Conservation (phyloP, 1,140 invertebrate species). For the Hypsibius dujardini region DNA sequence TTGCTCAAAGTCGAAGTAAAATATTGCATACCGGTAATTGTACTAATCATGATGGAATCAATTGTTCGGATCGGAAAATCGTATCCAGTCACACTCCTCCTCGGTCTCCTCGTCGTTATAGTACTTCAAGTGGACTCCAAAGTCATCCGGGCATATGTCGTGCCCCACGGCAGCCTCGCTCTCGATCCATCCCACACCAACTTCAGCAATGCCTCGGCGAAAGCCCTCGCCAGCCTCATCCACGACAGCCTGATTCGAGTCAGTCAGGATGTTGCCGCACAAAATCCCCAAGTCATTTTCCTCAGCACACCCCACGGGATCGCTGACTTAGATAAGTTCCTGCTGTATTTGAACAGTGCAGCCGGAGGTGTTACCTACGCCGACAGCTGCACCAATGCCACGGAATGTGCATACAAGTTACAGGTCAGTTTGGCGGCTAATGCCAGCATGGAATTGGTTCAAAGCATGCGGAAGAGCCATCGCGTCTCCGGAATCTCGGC, state of each 20-base stretch:
- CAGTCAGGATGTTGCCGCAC: not conserved
- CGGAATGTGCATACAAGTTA: not conserved
- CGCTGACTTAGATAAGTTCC: not conserved
- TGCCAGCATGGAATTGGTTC: not conserved
- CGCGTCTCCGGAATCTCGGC: not conserved
- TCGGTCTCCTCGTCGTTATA: too few relatives aligned
- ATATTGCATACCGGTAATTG: too few relatives aligned
- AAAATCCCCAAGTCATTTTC: not conserved
- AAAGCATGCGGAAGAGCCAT: not conserved
- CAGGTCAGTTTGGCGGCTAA: not conserved
- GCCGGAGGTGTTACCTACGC: not conserved
- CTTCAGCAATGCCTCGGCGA: not conserved
- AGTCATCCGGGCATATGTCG: not conserved
- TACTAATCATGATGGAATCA: too few relatives aligned
- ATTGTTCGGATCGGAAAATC: too few relatives aligned
- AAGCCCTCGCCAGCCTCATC: not conserved
- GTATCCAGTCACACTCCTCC: too few relatives aligned
- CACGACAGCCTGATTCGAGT: not conserved
- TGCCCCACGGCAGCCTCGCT: slow-evolving; percentile 3
- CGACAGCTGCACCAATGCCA: not conserved
- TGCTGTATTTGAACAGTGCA: not conserved
- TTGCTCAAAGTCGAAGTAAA: too few relatives aligned
- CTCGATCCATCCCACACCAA: slow-evolving; percentile 8
- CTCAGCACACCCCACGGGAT: slow-evolving; percentile 15
- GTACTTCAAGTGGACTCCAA: not conserved